phyloP scores from a whole-genome alignment of 2,888 invertebrate genomes.

The Melinaea menophilus region DNA sequence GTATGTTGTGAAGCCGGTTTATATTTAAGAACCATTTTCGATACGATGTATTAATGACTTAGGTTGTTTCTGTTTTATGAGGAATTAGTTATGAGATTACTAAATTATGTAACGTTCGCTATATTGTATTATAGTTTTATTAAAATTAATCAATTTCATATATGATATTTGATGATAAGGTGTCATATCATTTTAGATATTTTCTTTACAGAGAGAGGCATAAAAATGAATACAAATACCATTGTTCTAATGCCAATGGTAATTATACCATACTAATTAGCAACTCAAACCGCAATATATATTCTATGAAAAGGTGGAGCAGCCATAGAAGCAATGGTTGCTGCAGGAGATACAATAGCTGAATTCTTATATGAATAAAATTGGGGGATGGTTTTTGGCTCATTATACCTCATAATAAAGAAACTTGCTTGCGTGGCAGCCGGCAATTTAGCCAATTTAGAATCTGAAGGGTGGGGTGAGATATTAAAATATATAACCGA shows the following conservation, averaged over 20 bases:
- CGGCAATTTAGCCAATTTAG: no score
- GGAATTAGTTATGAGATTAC: conserved; percentile 13
- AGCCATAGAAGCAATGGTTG: conserved; percentile 63
- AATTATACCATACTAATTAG: conserved; percentile 67
- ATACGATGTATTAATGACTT: conserved; percentile 59
- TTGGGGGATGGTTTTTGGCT: conserved; percentile 65
- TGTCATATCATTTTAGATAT: not conserved
- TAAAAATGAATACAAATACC: conserved; percentile 47
- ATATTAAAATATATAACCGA: no score
- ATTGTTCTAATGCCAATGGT: conserved; percentile 59
- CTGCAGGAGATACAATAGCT: conserved; percentile 65
- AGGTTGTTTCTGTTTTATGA: conserved; percentile 53
- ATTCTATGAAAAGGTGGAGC: conserved; percentile 59
- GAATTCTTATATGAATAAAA: conserved; percentile 69
- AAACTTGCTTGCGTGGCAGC: no score
- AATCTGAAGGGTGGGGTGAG: no score
- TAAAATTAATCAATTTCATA: no score
- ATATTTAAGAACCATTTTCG: conserved; percentile 35
- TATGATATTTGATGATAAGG: no score
- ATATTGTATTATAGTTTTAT: no score
- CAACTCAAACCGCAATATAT: conserved; percentile 36
- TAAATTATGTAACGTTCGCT: not conserved
- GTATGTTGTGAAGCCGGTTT: conserved; percentile 26
- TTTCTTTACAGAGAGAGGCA: not conserved
- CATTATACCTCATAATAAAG: no score